Evolutionary conservation across 1,140 invertebrate species (phyloP).

Genomic region (Aradophagus sp.): DNA sequence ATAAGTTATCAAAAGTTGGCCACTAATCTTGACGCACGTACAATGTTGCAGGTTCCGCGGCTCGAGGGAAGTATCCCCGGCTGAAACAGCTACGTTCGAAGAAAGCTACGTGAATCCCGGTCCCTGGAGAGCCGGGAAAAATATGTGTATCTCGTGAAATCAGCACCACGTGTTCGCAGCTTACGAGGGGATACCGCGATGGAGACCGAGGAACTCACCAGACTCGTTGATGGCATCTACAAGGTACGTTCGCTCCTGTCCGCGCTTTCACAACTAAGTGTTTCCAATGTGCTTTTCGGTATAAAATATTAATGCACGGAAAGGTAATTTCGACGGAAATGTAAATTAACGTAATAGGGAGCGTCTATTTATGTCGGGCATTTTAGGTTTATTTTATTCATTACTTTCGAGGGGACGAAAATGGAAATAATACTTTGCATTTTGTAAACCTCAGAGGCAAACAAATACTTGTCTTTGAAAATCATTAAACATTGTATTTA

Average conservation of each 20-base stretch:
- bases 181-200: slow-evolving; percentile 72
- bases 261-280: no score
- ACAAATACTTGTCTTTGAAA: no score
- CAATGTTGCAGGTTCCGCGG: slow-evolving; percentile 35
- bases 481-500: no score
- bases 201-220: slow-evolving; percentile 92
- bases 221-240: slow-evolving; percentile 91
- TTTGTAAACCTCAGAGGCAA: no score
- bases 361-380: no score
- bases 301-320: slow-evolving; percentile 1
- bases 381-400: no score
- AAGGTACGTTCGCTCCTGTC: slow-evolving; percentile 79
- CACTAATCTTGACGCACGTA: slow-evolving; percentile 42
- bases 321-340: no score
- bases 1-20: slow-evolving; percentile 44
- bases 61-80: slow-evolving; percentile 3
- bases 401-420: neutral
- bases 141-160: slow-evolving; percentile 71
- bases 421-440: no score
- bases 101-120: slow-evolving; percentile 65
- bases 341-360: neutral
- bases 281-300: slow-evolving; percentile 15
- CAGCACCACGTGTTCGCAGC: slow-evolving; percentile 61
- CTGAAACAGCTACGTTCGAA: slow-evolving; percentile 29
- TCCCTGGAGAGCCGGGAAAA: slow-evolving; percentile 62